phyloP scores from a whole-genome alignment of 2,797 vertebrate genomes.

The Poeciliopsis turneri region DNA sequence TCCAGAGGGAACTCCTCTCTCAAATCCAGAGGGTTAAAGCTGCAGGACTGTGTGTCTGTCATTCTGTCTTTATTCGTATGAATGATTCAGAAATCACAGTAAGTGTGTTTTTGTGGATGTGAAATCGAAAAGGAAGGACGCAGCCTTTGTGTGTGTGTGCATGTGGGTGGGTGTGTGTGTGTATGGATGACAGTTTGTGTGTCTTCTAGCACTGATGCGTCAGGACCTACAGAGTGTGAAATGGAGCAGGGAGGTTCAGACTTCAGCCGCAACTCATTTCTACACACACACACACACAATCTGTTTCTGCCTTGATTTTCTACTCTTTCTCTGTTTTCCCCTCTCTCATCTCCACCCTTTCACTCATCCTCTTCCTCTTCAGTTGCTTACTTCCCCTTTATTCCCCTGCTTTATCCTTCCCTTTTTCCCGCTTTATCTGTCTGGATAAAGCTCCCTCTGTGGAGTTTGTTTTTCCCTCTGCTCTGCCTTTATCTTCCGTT shows the following conservation, averaged over 20 bases:
- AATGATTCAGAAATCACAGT: constrained; percentile 19
- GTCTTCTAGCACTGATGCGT: constrained; percentile 33
- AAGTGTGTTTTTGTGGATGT: constrained; percentile 20
- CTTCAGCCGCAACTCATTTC: constrained; percentile 49
- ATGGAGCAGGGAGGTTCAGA: constrained; percentile 72
- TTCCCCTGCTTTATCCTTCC: too few relatives aligned
- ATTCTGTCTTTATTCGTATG: constrained; percentile 11
- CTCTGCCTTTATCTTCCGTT: constrained; percentile 68
- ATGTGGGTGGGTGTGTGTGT: not conserved
- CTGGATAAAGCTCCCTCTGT: constrained; percentile 63
- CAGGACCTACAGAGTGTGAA: constrained; percentile 72
- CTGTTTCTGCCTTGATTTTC: constrained; percentile 12
- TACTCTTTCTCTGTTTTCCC: constrained; percentile 21
- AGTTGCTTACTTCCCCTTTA: not conserved
- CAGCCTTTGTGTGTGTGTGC: constrained; percentile 3
- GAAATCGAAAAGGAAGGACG: constrained; percentile 30
- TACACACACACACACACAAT: constrained; percentile 15
- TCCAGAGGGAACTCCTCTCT: not conserved
- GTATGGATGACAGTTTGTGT: constrained; percentile 20
- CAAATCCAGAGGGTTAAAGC: not conserved
- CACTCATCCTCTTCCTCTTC: constrained; percentile 12
- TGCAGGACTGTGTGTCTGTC: constrained; percentile 19
- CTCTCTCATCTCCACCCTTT: constrained; percentile 10
- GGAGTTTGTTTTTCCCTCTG: constrained; percentile 61
- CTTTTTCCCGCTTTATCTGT: constrained; percentile 69